Base-by-base conservation (phyloP, 1,140 invertebrate species). In the Trichonephila clavipes region DNA sequence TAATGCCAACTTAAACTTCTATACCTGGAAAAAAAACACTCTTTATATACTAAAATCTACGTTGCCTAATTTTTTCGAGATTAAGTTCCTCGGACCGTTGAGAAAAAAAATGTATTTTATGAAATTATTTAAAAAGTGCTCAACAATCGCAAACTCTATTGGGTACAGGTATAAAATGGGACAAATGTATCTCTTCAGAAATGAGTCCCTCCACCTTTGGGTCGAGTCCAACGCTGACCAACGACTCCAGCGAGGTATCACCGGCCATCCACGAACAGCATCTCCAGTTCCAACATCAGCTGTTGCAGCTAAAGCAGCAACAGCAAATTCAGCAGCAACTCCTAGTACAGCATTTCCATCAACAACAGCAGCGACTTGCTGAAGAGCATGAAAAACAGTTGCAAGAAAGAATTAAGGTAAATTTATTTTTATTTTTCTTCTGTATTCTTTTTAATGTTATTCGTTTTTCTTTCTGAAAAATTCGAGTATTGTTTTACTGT, bases 261-360 rank as follows among this genome's bases (percentile, higher is more conserved):
- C 72, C 90, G 19, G 69, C 77, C 61, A 95, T 96, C 18, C 96
- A 96, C 90, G 96, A 95, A 58, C 95, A 96, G 96, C 96, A 96
- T 51, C 87, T 95, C 21, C 90, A 95, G 59, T 95, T 97, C 90
- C 96, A 97, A 94, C 96, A 97, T 90, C 96, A 96, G 95, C 96
- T 97, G 88, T 95, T 96, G 90, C 96, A 96, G 97, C 96, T 98
- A 95, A 98, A 98, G 96, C 98, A 98, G 96, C 97, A 98, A 95
- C 98, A 98, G 96, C 98, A 98, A 95, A 96, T 98, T 95, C 98
- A 99, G 95, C 98, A 98, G 95, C 98, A 98, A 96, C 97, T 98
- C 94, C 96, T 99, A 86, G 96, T 98, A 86, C 98, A 98, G 95
- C 97, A 98, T 95, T 99, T 98, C 96, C 97, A 98, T 95, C 97